Base-by-base conservation (phyloP, 2,888 invertebrate genomes). In the Perizoma flavofasciatum region DNA sequence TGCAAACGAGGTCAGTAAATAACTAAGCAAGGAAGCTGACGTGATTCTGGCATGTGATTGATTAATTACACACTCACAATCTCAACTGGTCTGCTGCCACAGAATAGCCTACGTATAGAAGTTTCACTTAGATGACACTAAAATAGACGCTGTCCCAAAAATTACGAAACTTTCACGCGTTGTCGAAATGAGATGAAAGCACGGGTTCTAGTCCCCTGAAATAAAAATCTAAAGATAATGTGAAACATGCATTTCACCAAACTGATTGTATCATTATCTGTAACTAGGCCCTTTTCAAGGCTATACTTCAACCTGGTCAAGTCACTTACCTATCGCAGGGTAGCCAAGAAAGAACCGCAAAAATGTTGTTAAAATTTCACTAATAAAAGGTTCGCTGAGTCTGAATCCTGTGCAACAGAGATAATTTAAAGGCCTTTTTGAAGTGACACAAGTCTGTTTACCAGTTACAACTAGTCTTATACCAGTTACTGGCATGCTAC, bases 21-120 rank as follows among this genome's bases (percentile, higher is more conserved):
- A 75, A 75, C 72, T 70, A 68, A 69, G 60, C 61, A 54, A 68
- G 56, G 65, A 63, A 67, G 59, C 65, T 63, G 67, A 61, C 63
- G 61, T 62, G 66, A 35, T 67, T 61, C 64, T 65, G 65, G 55
- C 63, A 67, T 47, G 54, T 63, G 77, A 69, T 75, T 76, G 72
- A 76, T 74, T 74, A 73, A 74, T 75, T 71, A 65, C 65, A 63
- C 43, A 63, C 48, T 53, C 41, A 49, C 50, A 54, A 52, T 55
- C 66, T 47, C 44, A 55, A 61, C 61, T 65, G 61, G 49, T 53
- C 61, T 45, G 35, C n/a, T 55, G 48, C 52, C 52, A 55, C n/a
- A 63, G 58, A 66, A 59, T 68, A 67, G 22, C 1, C 22, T 22
- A 39, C 4, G 11, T 32, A 51, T 6, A 9, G 34, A 44, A 52